These are phyloP conservation scores for Austrofundulus limnaeus DNA, from an alignment of 2,113 vertebrate genomes.

Conservation along the genomic window DNA sequence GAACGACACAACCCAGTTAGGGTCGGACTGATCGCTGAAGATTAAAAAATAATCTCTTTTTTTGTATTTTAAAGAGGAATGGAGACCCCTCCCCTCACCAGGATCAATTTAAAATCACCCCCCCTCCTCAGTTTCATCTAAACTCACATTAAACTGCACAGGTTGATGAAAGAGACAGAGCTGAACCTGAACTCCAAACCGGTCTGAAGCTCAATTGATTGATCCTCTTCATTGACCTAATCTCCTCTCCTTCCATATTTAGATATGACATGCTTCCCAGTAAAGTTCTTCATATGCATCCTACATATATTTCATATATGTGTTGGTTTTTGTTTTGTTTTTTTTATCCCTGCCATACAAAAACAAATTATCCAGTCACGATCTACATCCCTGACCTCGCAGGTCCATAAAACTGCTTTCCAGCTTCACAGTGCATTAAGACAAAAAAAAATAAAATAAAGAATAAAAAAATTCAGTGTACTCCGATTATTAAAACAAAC, in stretches of 20 bases:
- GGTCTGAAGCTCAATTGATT: constrained; percentile 50
- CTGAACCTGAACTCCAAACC: constrained; percentile 60
- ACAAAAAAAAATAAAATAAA: constrained; percentile 76
- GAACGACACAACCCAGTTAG: constrained; percentile 59
- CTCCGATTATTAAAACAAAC: constrained; percentile 71
- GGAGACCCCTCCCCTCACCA: constrained; percentile 48
- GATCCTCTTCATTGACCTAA: constrained; percentile 62
- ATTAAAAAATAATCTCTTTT: constrained; percentile 19
- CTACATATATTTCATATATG: constrained; percentile 70
- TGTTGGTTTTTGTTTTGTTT: constrained; percentile 32
- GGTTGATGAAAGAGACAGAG: too few relatives aligned
- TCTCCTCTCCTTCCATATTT: constrained; percentile 49
- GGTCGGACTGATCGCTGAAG: constrained; percentile 50
- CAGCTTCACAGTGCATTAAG: constrained; percentile 86
- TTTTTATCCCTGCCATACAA: constrained; percentile 66
- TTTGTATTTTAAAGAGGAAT: background rate
- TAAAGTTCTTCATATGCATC: constrained; percentile 69
- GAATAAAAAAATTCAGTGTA: constrained; percentile 83
- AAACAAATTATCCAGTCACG: constrained; percentile 59
- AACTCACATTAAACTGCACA: constrained; percentile 36
- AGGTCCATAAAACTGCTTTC: constrained; percentile 66
- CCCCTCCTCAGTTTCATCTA: constrained; percentile 56
- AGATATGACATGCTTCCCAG: constrained; percentile 54
- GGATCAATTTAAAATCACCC: constrained; percentile 33
- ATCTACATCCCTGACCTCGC: constrained; percentile 64